Base-by-base conservation (phyloP, 2,888 invertebrate genomes). In the Hoplodrina ambigua region DNA sequence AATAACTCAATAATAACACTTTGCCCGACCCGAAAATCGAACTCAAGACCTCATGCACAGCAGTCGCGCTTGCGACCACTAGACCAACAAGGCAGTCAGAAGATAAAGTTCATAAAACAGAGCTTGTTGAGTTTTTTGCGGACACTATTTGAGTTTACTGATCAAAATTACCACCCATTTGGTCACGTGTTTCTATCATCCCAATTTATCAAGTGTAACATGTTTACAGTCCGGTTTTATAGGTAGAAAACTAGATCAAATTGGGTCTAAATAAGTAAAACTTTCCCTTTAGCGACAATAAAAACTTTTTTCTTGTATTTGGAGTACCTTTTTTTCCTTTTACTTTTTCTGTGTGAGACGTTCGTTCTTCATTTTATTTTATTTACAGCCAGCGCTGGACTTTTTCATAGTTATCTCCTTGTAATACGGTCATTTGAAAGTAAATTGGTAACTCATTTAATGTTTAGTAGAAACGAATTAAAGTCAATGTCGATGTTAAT, bases 151-250 rank as follows among this genome's bases (percentile, higher is more conserved):
- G 44, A 20, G 19, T 53, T 62, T 11, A 37, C 52, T 50, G 50
- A 20, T 49, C 56, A 44, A 75, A 55, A 56, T 56, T 37, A 64
- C 17, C 30, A 20, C 52, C 8, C n/a, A 33, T 20, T 72, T 72
- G n/a, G 60, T 19, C 30, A 30, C 50, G 53, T 41, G 8, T 20
- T 50, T 56, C 15, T 44, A 60, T 68, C 74, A 2, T 33, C 25
- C 6, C 20, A 44, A 62, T 66, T 62, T 56, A 25, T 20, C n/a
- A 30, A 60, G 50, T 53, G 53, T 64, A 41, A 50, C 37, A 60
- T 50, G 13, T 64, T 74, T 58, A 58, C 37, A 7, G 59, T 8
- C 25, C 6, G 7, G 46, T 79, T 61, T 72, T 74, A 79, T 61
- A 19, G 44, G 7, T 17, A 65, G n/a, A 44, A 60, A 54, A 61